Evolutionary conservation across 2,113 vertebrate species (phyloP).

Genomic region (Takifugu bimaculatus): DNA sequence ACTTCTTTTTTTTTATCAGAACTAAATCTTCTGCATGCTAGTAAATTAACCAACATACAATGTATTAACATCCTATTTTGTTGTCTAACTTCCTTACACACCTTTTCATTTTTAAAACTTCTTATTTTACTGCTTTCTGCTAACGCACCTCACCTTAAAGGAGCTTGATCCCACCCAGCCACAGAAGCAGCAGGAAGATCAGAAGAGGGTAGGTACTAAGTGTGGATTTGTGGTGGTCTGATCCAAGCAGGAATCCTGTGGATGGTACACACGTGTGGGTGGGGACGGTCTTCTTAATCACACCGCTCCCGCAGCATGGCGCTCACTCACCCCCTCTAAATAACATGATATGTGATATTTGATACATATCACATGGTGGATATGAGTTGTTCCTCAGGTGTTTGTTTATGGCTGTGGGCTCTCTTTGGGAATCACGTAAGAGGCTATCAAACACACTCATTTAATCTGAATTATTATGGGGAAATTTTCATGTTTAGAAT

Average conservation of each 20-base stretch:
- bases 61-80: slow-evolving; percentile 65
- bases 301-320: slow-evolving; percentile 44
- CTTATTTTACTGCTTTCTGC: slow-evolving; percentile 62
- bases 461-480: too few species aligned
- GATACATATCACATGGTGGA: slow-evolving; percentile 1
- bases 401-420: slow-evolving; percentile 1
- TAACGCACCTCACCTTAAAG: slow-evolving; percentile 80
- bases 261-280: too few species aligned
- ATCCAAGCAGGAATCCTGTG: slow-evolving; percentile 12
- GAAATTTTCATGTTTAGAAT: neutral
- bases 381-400: slow-evolving; percentile 1
- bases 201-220: slow-evolving; percentile 91
- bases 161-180: slow-evolving; percentile 92
- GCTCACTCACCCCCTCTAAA: slow-evolving; percentile 13
- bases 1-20: slow-evolving; percentile 50
- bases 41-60: slow-evolving; percentile 71
- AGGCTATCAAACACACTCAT: neutral
- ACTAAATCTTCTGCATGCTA: slow-evolving; percentile 60
- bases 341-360: neutral
- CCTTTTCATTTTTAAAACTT: slow-evolving; percentile 14
- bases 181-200: slow-evolving; percentile 96
- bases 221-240: slow-evolving; percentile 34
- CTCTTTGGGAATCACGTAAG: neutral
- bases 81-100: slow-evolving; percentile 32
- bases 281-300: slow-evolving; percentile 18